Evolutionary conservation across 2,888 invertebrate genomes (phyloP), one percentile per base, ranked within the genome.

Genomic region (Ditula angustiorana): DNA sequence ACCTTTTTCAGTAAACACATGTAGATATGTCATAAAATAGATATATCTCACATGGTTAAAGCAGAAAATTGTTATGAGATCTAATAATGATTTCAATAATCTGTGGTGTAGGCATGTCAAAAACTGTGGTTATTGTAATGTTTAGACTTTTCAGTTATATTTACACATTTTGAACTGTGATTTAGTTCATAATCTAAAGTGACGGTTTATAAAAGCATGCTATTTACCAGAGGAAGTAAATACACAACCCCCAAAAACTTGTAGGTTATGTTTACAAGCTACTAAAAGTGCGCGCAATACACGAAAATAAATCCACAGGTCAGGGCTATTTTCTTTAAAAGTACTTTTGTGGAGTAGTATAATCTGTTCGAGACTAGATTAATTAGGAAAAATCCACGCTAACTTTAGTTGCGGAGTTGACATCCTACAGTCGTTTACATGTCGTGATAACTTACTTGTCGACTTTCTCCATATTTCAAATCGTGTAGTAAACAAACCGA

Each of bases 211-310:
- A 33, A 33, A 52, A 7, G 19, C 33, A 23, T 16, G 10, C 13
- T 49, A 49, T 16, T 49, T 16, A n/a, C 5, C 16, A 19, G 7
- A 37, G 46, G n/a, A 47, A 23, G 56, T 58, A 58, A 58, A 66
- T 58, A 57, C 52, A 53, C 37, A 44, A 56, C 16, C 16, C 61
- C 46, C 41, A 41, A 67, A 67, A 65, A 71, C 82, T 90, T 89
- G 16, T 82, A 90, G 91, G 91, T 91, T 91, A 91, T 91, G 91
- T 91, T 91, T 91, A 91, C 91, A 89, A 90, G 84, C 86, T 83
- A 74, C 71, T 67, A 74, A 71, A 77, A 72, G 72, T 74, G 71
- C 73, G 67, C 71, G 70, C 69, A 73, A 74, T 30, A 33, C 37
- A 62, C n/a, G 50, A 52, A 62, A 16, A 35, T 26, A 16, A 26